These are phyloP conservation scores for Salarias fasciatus DNA, from an alignment of 2,797 vertebrate genomes.

Conservation along the genomic window DNA sequence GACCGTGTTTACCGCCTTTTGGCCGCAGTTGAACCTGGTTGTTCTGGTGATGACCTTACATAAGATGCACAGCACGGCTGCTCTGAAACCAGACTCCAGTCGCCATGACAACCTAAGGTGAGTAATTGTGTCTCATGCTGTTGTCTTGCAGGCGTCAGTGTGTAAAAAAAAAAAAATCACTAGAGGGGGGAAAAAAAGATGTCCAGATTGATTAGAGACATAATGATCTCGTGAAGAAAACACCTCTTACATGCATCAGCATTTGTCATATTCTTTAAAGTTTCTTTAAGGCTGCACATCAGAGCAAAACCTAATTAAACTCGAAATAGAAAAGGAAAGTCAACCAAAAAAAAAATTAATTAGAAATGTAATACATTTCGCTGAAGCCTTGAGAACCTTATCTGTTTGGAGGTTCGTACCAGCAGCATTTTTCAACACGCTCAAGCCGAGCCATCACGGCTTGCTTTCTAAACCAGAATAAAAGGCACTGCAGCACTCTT, in stretches of 20 bases:
- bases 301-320: too few relatives aligned
- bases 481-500: conserved; percentile 11
- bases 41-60: conserved; percentile 93
- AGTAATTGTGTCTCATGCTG: conserved; percentile 44
- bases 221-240: neutral
- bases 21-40: conserved; percentile 87
- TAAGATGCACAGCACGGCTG: conserved; percentile 91
- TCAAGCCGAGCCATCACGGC: neutral
- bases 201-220: too few relatives aligned
- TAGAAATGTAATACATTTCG: neutral
- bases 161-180: neutral
- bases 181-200: too few relatives aligned
- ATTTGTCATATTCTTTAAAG: too few relatives aligned
- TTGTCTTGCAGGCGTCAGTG: conserved; percentile 6
- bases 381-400: neutral
- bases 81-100: conserved; percentile 92
- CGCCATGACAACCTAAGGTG: conserved; percentile 94
- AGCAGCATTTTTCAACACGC: conserved; percentile 5
- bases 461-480: conserved; percentile 1
- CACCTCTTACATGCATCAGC: neutral
- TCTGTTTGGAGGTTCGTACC: conserved; percentile 5
- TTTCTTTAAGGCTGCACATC: too few relatives aligned
- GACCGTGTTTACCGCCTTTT: conserved; percentile 10
- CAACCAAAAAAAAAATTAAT: neutral
- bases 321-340: neutral